Conservation (phyloP, 2,888 invertebrate genomes). For the Harpalus rubripes region DNA sequence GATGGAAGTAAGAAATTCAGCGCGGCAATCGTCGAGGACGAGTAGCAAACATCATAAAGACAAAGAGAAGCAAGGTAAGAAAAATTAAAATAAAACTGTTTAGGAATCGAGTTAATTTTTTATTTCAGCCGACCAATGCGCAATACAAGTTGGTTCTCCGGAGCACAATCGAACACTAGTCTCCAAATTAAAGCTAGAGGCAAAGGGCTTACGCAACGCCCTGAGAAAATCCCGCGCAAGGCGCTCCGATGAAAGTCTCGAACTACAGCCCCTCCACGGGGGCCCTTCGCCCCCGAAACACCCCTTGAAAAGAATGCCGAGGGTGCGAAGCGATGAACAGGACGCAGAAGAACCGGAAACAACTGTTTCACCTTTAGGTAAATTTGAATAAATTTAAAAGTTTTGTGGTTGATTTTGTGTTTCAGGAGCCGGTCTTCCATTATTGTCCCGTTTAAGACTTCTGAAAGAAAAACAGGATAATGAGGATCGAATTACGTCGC, state of each 20-base stretch:
- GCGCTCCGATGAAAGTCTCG: slow-evolving; percentile 83
- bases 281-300: slow-evolving; percentile 78
- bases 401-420: background rate
- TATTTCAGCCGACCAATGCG: background rate
- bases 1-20: slow-evolving; percentile 86
- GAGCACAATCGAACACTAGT: slow-evolving; percentile 85
- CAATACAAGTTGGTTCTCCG: background rate
- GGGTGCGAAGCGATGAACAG: slow-evolving; percentile 86
- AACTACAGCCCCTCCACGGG: slow-evolving; percentile 82
- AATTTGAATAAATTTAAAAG: background rate
- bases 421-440: slow-evolving; percentile 88
- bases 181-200: slow-evolving; percentile 90
- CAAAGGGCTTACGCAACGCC: slow-evolving; percentile 84
- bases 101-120: too few species aligned
- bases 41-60: slow-evolving; percentile 22
- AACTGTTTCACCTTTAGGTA: slow-evolving; percentile 82
- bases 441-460: slow-evolving; percentile 86
- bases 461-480: slow-evolving; percentile 90
- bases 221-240: slow-evolving; percentile 81
- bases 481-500: slow-evolving; percentile 81
- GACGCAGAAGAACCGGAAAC: slow-evolving; percentile 76
- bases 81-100: too few species aligned
- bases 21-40: slow-evolving; percentile 70
- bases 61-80: background rate
- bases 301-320: slow-evolving; percentile 85